Evolutionary conservation across 1,140 invertebrate genomes (phyloP), one percentile per base, ranked within the genome.

Genomic region (Steinernema khuongi): DNA sequence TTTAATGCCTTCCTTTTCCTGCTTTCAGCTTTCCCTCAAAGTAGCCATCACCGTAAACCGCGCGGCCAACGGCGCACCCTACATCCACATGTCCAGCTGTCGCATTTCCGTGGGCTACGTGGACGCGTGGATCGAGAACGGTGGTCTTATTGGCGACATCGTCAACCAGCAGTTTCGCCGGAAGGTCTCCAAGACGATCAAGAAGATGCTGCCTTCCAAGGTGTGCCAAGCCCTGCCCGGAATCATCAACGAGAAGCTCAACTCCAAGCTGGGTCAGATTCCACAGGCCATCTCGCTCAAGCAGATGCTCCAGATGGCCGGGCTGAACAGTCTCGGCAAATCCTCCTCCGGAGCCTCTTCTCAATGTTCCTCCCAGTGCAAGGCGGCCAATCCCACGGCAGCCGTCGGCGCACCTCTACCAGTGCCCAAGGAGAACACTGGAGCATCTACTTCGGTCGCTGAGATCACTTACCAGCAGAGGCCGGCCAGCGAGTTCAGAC

Each of bases 121-220:
- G 14, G 84, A 84, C 74, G 83, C 79, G 17, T 85, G 79, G 73
- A 85, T 84, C 68, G 74, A 84, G 69, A 84, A 84, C 70, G 83
- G 83, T 30, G 83, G 83, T 28, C 72, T 84, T 19, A 73, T 84
- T 44, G 83, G 83, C 30, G 82, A 85, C 66, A 82, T 84, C 71
- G 81, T 81, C 22, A 84, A 84, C 74, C 79, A 75, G 31, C 80
- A 82, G 36, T 84, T 84, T 74, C 70, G 82, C 70, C 81, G 81
- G 22, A 77, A 31, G 18, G 33, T 36, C n/a, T 71, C 70, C 14
- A 7, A 31, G 14, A 2, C 4, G 68, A 75, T 85, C 17, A 68
- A 76, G 50, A 70, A 82, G 68, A 82, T 81, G 79, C 43, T 84
- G 14, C 82, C 82, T 22, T 50, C 68, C 7, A 75, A 83, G 69